Conservation (phyloP, 2,113 vertebrate genomes). For the Hiodon tergisus region DNA sequence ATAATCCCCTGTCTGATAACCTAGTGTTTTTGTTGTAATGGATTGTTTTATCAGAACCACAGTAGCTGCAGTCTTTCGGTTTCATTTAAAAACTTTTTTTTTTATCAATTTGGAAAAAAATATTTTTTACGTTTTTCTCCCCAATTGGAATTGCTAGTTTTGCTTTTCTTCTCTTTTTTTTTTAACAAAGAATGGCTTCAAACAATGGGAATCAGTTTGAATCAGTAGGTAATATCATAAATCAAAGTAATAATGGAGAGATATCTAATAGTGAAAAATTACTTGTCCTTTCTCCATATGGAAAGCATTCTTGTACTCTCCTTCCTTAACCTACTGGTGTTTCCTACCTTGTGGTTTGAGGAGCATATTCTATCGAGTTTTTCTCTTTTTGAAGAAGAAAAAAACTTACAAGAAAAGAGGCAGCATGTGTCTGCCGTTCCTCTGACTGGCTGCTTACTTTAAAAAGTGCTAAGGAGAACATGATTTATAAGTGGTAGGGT, state of each 20-base stretch:
- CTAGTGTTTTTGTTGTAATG: no score
- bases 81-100: no score
- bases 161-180: background rate
- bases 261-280: background rate
- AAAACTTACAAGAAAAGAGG: slow-evolving; percentile 6
- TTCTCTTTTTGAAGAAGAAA: slow-evolving; percentile 4
- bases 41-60: no score
- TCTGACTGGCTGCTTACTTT: slow-evolving; percentile 29
- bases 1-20: no score
- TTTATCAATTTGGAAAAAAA: no score
- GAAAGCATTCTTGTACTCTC: slow-evolving; percentile 12
- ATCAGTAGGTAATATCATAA: slow-evolving; percentile 16
- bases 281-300: slow-evolving; percentile 19
- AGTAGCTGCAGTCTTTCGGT: no score
- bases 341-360: slow-evolving; percentile 19
- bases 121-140: no score
- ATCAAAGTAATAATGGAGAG: slow-evolving; percentile 14
- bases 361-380: slow-evolving; percentile 14
- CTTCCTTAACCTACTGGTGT: slow-evolving; percentile 11
- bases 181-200: background rate
- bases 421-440: slow-evolving; percentile 24
- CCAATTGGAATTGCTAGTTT: background rate
- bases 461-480: slow-evolving; percentile 14
- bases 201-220: background rate
- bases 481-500: slow-evolving; percentile 26